A percentile compares a stretch with the other conserved stretches of the same genome.
These are phyloP conservation scores for Melanchra persicariae DNA, from an alignment of 2,888 invertebrate species.

Conservation along the genomic window DNA sequence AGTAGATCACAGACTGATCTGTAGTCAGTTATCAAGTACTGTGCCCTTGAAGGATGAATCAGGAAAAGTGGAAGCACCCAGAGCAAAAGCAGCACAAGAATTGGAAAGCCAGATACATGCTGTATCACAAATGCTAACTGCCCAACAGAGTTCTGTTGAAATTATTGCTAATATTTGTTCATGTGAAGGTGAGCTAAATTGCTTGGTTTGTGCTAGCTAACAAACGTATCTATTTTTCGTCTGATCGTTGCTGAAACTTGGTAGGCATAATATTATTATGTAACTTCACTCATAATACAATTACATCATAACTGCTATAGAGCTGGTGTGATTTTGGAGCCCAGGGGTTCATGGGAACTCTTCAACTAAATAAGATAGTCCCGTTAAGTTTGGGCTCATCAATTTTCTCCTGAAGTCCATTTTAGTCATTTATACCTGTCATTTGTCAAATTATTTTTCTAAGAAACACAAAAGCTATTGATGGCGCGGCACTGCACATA, in stretches of 20 bases:
- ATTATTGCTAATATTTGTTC: constrained; percentile 93
- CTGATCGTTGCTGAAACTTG: not conserved
- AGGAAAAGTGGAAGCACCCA: constrained; percentile 77
- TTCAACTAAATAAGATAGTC: not conserved
- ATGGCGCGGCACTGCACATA: no score
- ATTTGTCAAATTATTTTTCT: no score
- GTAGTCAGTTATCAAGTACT: constrained; percentile 87
- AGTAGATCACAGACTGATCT: constrained; percentile 88
- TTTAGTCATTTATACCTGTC: not conserved
- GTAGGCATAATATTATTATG: no score
- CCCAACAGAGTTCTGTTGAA: constrained; percentile 93
- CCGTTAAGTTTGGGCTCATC: not conserved
- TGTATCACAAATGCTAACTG: constrained; percentile 91
- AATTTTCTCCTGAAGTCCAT: not conserved
- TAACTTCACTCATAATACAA: not conserved
- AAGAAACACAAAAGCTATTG: no score
- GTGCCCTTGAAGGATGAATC: constrained; percentile 82
- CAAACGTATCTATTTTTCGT: no score
- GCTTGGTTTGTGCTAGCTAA: no score
- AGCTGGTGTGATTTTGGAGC: not conserved
- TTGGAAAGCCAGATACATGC: constrained; percentile 88
- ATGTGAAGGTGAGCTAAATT: constrained; percentile 88
- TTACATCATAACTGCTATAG: not conserved
- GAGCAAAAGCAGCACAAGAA: constrained; percentile 81
- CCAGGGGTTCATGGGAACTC: not conserved